Percentiles rank a stretch among this genome's conserved stretches.
Conservation (phyloP, 2,797 vertebrate species). For the Phoebastria nigripes region DNA sequence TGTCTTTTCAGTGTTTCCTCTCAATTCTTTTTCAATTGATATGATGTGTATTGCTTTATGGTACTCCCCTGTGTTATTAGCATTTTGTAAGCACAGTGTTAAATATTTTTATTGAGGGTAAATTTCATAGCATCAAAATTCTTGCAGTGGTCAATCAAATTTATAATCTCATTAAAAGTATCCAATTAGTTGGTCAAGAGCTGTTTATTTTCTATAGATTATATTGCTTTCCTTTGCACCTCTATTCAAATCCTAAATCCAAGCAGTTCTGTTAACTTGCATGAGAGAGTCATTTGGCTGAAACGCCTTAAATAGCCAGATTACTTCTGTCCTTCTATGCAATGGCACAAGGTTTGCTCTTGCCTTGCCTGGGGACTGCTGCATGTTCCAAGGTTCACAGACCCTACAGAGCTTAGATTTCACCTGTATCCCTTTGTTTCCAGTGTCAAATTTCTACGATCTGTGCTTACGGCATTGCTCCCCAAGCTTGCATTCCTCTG, state of each 20-base stretch:
- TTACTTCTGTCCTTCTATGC: rapidly evolving
- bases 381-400: neutral
- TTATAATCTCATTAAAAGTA: neutral
- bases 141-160: neutral
- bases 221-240: neutral
- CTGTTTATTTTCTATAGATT: neutral
- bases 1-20: neutral
- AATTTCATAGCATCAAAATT: neutral
- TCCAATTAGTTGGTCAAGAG: neutral
- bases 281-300: neutral
- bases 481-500: neutral
- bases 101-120: neutral
- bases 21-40: neutral
- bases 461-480: rapidly evolving
- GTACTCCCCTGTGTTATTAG: neutral
- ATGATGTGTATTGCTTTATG: neutral
- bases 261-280: neutral
- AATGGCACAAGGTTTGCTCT: neutral
- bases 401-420: neutral
- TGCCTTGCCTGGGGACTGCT: neutral
- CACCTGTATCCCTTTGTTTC: neutral
- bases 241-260: neutral
- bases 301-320: neutral
- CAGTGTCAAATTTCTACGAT: rapidly evolving
- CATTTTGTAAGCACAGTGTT: neutral